Evolutionary conservation across 2,113 vertebrate genomes (phyloP).

Genomic region (human (Homo sapiens)): DNA sequence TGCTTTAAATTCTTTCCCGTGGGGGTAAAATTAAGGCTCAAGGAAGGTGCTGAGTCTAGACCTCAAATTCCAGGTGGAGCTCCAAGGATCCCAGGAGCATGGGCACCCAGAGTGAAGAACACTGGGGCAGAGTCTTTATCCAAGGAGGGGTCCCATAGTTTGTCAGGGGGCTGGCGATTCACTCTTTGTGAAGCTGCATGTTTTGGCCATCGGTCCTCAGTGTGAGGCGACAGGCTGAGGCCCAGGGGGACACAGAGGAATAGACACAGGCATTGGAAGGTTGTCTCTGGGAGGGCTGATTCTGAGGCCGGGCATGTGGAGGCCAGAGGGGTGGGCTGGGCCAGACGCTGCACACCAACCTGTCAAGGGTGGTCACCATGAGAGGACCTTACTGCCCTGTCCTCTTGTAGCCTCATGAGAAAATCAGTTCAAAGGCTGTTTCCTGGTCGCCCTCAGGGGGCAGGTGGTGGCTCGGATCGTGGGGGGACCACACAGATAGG

Average conservation of each 20-base stretch:
- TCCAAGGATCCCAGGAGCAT: neutral
- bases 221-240: neutral
- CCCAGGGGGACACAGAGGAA: neutral
- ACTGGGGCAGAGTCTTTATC: neutral
- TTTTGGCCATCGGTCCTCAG: neutral
- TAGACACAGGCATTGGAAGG: neutral
- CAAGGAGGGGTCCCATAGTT: neutral
- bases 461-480: neutral
- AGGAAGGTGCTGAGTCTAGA: neutral
- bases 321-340: neutral
- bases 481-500: neutral
- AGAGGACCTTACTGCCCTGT: neutral
- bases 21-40: neutral
- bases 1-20: neutral
- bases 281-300: neutral
- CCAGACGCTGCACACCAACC: neutral
- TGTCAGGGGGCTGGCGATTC: neutral
- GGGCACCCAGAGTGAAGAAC: accelerated
- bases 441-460: neutral
- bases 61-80: neutral
- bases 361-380: neutral
- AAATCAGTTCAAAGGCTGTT: neutral
- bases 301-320: neutral
- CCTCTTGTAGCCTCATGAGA: neutral
- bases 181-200: neutral